Evolutionary conservation across 2,797 vertebrate species (phyloP), one percentile per base, ranked within the genome.

Genomic region (Paratrypauchen microcephalus): DNA sequence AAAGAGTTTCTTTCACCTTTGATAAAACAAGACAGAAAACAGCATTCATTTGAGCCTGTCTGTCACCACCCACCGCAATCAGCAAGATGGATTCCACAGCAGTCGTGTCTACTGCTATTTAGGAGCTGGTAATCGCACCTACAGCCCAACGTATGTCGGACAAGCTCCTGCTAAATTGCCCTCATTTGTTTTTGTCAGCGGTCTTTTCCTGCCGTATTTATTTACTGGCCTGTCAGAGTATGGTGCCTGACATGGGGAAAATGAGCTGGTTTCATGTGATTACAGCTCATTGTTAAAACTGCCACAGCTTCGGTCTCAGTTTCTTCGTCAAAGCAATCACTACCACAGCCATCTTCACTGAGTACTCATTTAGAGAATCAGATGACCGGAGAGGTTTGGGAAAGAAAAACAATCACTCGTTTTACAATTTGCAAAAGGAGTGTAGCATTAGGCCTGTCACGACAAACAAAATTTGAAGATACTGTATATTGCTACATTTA

Each of bases 1-100:
- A 58, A 23, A 9, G 52, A 2, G 3, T 57, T 57, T 28, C 24
- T 57, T 18, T 30, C 4, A 60, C 7, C 13, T 4, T 30, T 12
- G 18, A 32, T 66, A 73, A 66, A 79, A 85, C 88, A 90, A 82
- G 86, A 82, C 91, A 86, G 83, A 85, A 81, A 85, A 80, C 81
- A 81, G 82, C 88, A 86, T 86, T 87, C 89, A 87, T 93, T 88
- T 80, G 84, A 86, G 76, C 68, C 13, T 66, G 66, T 76, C 19
- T 87, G 87, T 85, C 89, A 84, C 56, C 36, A 72, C 80, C 69
- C 63, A 24, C 18, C 5, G 8, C 73, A 78, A 52, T 47, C 8
- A 1, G 63, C 59, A 79, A 81, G 78, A 88, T 48, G 68, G 77
- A 90, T 90, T 76, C 62, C 67, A 81, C 70, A 74, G 39, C 78